Evolutionary conservation across 1,140 invertebrate species (phyloP).

Genomic region (Drosophila nannoptera): DNA sequence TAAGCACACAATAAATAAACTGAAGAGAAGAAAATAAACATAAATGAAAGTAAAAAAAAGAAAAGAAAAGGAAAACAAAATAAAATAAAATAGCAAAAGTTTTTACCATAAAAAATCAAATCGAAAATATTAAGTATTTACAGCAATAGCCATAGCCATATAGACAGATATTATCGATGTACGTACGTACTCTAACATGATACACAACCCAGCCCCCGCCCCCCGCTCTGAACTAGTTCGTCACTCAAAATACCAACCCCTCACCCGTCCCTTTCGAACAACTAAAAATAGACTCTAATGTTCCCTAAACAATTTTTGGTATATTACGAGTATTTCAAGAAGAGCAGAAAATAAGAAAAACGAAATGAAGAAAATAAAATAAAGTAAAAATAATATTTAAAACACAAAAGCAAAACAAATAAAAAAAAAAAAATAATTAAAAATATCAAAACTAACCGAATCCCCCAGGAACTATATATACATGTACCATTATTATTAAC

Average conservation of each 20-base stretch:
- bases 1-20: slow-evolving; percentile 48
- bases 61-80: slow-evolving; percentile 25
- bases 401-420: neutral
- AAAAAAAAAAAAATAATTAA: slow-evolving; percentile 7
- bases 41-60: slow-evolving; percentile 7
- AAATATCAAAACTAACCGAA: slow-evolving; percentile 15
- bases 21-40: slow-evolving; percentile 5
- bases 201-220: slow-evolving; percentile 13
- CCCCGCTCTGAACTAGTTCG: neutral
- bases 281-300: slow-evolving; percentile 35
- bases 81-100: slow-evolving; percentile 16
- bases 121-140: slow-evolving; percentile 34
- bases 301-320: slow-evolving; percentile 28
- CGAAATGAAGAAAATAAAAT: slow-evolving; percentile 1
- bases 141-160: slow-evolving; percentile 67
- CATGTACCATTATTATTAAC: slow-evolving; percentile 17
- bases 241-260: neutral
- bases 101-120: slow-evolving; percentile 36
- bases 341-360: neutral
- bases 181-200: neutral
- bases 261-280: neutral
- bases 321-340: slow-evolving; percentile 27
- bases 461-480: slow-evolving; percentile 21
- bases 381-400: neutral
- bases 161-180: slow-evolving; percentile 46